These are phyloP conservation scores for Bombus soroeensis DNA, from an alignment of 1,140 invertebrate genomes.

Conservation along the genomic window DNA sequence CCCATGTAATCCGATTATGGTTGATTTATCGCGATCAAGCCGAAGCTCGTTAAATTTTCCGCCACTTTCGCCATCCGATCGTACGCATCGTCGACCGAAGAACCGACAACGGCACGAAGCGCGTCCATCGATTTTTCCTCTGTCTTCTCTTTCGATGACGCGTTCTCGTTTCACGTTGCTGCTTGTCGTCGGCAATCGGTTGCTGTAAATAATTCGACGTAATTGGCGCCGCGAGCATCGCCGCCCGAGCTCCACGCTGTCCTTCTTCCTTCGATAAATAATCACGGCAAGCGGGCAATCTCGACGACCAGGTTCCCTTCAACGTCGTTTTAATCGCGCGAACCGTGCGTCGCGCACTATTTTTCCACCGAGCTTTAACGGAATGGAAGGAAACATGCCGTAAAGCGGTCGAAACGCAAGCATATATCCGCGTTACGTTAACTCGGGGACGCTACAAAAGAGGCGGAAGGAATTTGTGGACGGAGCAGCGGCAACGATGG, in stretches of 20 bases:
- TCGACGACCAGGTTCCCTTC: too few species aligned
- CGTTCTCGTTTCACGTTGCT: background rate
- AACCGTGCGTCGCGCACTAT: background rate
- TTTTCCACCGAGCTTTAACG: slow-evolving; percentile 3
- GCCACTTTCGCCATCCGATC: background rate
- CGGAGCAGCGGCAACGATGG: background rate
- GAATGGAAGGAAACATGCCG: slow-evolving; percentile 7
- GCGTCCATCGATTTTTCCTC: background rate
- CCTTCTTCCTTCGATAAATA: background rate
- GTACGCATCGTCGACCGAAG: background rate
- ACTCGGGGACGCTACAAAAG: background rate
- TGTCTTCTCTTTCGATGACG: rapidly evolving
- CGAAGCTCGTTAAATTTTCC: slow-evolving; percentile 2
- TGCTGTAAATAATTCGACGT: background rate
- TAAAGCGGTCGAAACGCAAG: slow-evolving; percentile 7
- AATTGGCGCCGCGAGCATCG: background rate
- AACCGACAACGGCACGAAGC: background rate
- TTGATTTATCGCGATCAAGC: slow-evolving; percentile 22
- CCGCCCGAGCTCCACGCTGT: too few species aligned
- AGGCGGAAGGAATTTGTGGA: background rate
- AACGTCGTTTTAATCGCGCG: background rate
- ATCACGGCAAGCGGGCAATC: background rate
- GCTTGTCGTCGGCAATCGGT: background rate
- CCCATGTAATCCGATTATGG: slow-evolving; percentile 17
- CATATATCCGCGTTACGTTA: slow-evolving; percentile 9